Evolutionary conservation across 2,888 invertebrate species (phyloP).

Genomic region (Tenthredo mesomela): DNA sequence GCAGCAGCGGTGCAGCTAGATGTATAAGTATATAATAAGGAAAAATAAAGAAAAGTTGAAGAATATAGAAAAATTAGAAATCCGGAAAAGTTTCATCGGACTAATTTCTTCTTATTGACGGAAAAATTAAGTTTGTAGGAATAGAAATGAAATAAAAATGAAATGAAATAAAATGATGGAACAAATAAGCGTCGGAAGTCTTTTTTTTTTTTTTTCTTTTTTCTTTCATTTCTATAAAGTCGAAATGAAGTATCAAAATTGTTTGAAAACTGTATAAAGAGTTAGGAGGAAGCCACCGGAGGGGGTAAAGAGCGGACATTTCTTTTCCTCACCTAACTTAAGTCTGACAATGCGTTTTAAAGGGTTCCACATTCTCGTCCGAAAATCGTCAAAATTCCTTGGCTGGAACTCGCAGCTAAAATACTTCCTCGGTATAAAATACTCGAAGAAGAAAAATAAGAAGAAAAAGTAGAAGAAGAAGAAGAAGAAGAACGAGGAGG

Average conservation of each 20-base stretch:
- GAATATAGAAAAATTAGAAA: neutral
- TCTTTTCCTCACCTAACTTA: slow-evolving; percentile 1
- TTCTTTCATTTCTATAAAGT: neutral
- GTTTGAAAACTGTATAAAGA: slow-evolving; percentile 62
- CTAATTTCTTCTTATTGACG: neutral
- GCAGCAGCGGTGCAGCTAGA: neutral
- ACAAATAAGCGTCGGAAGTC: neutral
- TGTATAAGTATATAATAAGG: neutral
- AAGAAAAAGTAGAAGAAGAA: neutral
- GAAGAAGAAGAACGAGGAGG: neutral
- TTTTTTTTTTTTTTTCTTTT: neutral
- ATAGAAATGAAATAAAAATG: neutral
- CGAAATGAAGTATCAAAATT: slow-evolving; percentile 68
- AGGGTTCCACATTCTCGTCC: slow-evolving; percentile 29
- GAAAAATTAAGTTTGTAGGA: neutral
- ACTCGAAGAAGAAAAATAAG: neutral
- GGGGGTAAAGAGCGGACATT: neutral
- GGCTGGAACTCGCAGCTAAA: neutral
- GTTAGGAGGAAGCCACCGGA: neutral
- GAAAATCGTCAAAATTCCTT: slow-evolving; percentile 13
- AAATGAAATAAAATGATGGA: neutral
- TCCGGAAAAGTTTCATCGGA: neutral
- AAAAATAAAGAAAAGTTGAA: neutral
- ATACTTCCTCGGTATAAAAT: neutral
- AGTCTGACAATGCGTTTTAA: slow-evolving; percentile 22